Evolutionary conservation across 2,888 invertebrate genomes (phyloP), one percentile per base, ranked within the genome.

Genomic region (Phyllotreta cruciferae): DNA sequence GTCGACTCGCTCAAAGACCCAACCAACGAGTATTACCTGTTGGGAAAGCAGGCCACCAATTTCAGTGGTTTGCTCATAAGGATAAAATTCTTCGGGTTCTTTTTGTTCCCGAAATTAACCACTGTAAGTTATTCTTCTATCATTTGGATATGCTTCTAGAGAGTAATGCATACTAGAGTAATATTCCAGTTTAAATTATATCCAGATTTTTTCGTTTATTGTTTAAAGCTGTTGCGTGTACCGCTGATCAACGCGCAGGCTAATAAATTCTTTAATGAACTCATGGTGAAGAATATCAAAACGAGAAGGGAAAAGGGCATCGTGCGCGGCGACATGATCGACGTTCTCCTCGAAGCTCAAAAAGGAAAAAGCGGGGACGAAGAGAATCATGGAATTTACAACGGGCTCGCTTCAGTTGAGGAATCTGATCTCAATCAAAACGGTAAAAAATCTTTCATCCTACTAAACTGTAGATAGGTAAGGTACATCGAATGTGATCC

Each of bases 11-110:
- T 84, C 10, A 74, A 76, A 3, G 81, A 87, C 0, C 78, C 74
- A 5, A 72, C 85, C 0, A 86, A 87, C 68, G 75, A 83, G 37
- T 87, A 88, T 73, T 87, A 83, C 67, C 56, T 71, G 38, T 83
- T 81, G 79, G 85, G 85, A 24, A 83, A 82, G 62, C 76, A 75
- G n/a, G 74, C 82, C 6, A 82, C 84, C 0, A 78, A 78, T 2
- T 82, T 70, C 56, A 39, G 44, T 6, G 41, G 42, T 38, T 44
- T 56, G 1, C 6, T 35, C 1, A 36, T 8, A 9, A 35, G 10
- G 11, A 7, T 56, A 8, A 56, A 56, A 13, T 56, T 56, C 36
- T 56, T 56, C 6, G 56, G 35, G 8, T 44, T 13, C 13, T 11
- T 60, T 0, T 7, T 60, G 5, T 24, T 39, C 1, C 67, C 69